phyloP scores from a whole-genome alignment of 1,140 invertebrate species.

The Rhagoletis pomonella region DNA sequence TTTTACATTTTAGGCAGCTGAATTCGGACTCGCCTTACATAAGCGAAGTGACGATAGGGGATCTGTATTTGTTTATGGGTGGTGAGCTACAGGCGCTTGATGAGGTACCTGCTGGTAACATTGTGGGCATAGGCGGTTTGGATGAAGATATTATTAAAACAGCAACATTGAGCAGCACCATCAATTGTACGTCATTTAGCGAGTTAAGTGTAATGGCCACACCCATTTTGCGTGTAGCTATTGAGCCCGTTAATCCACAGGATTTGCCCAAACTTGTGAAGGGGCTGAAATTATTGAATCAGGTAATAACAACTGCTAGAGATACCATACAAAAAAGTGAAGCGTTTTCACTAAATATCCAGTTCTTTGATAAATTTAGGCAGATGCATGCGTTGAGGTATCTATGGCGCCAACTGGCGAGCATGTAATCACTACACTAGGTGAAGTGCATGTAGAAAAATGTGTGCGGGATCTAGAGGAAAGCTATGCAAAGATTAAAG shows the following conservation, averaged over 20 bases:
- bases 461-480: conserved; percentile 91
- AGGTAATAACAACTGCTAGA: conserved; percentile 50
- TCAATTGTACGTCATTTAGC: conserved; percentile 92
- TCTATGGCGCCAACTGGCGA: conserved; percentile 95
- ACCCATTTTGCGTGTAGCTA: conserved; percentile 94
- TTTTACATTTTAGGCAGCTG: conserved; percentile 55
- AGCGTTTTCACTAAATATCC: neutral
- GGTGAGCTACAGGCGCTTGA: conserved; percentile 89
- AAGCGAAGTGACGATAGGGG: conserved; percentile 79
- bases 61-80: conserved; percentile 95
- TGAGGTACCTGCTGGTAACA: conserved; percentile 90
- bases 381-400: conserved; percentile 94
- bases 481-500: conserved; percentile 90
- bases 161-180: conserved; percentile 89
- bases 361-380: conserved; percentile 76
- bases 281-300: conserved; percentile 75
- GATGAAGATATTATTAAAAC: conserved; percentile 92
- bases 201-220: conserved; percentile 87
- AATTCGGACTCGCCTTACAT: conserved; percentile 74
- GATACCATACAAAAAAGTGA: neutral
- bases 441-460: conserved; percentile 97
- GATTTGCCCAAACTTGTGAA: conserved; percentile 88
- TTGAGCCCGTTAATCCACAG: conserved; percentile 90
- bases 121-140: conserved; percentile 91
- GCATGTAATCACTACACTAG: conserved; percentile 95